phyloP scores from a whole-genome alignment of 2,113 vertebrate genomes.

The Marmota flaviventris region DNA sequence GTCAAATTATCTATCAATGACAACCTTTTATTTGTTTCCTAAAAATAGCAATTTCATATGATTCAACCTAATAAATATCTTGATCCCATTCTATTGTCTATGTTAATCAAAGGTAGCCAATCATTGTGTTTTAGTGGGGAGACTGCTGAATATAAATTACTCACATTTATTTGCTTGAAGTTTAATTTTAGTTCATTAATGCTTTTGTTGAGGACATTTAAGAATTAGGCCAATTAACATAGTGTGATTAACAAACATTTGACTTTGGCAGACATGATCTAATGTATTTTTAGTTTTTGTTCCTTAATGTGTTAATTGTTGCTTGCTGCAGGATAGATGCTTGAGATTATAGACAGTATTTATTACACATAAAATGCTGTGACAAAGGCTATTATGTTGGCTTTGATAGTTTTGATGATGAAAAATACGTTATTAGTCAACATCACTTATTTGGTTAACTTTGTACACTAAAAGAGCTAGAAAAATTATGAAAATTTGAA shows the following conservation, averaged over 20 bases:
- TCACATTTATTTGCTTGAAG: conserved; percentile 53
- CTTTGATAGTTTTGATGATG: conserved; percentile 18
- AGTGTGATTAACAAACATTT: conserved; percentile 57
- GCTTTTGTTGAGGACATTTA: neutral
- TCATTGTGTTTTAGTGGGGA: conserved; percentile 24
- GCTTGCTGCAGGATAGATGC: neutral
- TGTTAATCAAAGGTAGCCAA: neutral
- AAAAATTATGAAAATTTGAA: conserved; percentile 18
- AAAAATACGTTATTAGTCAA: neutral
- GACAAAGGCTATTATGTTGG: neutral
- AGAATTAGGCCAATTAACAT: conserved; percentile 43
- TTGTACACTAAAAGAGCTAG: neutral
- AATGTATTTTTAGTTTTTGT: conserved; percentile 53
- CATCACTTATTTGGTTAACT: neutral
- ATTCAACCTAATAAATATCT: neutral
- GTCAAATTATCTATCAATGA: neutral
- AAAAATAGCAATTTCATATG: neutral
- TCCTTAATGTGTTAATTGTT: conserved; percentile 44
- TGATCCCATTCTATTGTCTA: neutral
- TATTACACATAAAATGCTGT: neutral
- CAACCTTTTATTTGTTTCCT: neutral
- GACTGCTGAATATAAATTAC: neutral
- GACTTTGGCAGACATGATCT: conserved; percentile 47
- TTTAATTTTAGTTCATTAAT: conserved; percentile 48
- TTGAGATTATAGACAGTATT: neutral